These are phyloP conservation scores for Papilio machaon DNA, from an alignment of 1,140 invertebrate genomes.

Conservation along the genomic window DNA sequence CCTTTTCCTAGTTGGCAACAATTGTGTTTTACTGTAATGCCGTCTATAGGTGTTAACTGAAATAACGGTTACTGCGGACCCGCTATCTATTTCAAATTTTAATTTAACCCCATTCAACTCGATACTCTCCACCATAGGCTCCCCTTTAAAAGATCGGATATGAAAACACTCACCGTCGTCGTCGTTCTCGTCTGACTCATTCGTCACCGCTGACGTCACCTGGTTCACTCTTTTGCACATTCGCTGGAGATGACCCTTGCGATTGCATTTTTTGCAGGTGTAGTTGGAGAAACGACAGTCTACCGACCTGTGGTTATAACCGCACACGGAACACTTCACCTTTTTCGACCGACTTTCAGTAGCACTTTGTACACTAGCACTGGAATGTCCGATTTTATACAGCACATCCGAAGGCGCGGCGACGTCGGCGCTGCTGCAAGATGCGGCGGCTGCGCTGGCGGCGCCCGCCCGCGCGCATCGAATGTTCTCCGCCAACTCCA, in stretches of 20 bases:
- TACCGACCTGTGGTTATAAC: too few species aligned
- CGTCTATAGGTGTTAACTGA: constrained; percentile 14
- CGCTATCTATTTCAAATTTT: constrained; percentile 7
- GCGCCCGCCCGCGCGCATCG: neutral
- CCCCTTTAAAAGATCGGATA: too few species aligned
- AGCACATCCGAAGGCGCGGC: neutral
- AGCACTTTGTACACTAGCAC: neutral
- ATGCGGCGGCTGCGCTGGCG: neutral
- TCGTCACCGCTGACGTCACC: neutral
- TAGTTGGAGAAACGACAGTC: too few species aligned
- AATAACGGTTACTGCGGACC: neutral
- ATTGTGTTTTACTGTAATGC: constrained; percentile 14
- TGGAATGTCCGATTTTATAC: constrained; percentile 1
- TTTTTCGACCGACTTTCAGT: constrained; percentile 1
- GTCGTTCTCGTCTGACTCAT: neutral
- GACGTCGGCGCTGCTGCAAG: neutral
- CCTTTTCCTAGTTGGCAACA: too few species aligned
- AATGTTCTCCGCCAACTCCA: too few species aligned
- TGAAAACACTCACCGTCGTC: constrained; percentile 21
- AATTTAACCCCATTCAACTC: too few species aligned
- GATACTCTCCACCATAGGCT: too few species aligned
- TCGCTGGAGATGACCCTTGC: too few species aligned
- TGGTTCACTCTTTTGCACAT: constrained; percentile 14
- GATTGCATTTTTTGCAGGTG: too few species aligned
- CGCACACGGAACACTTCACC: neutral